phyloP scores from a whole-genome alignment of 2,113 vertebrate species.

The Todiramphus chloris region DNA sequence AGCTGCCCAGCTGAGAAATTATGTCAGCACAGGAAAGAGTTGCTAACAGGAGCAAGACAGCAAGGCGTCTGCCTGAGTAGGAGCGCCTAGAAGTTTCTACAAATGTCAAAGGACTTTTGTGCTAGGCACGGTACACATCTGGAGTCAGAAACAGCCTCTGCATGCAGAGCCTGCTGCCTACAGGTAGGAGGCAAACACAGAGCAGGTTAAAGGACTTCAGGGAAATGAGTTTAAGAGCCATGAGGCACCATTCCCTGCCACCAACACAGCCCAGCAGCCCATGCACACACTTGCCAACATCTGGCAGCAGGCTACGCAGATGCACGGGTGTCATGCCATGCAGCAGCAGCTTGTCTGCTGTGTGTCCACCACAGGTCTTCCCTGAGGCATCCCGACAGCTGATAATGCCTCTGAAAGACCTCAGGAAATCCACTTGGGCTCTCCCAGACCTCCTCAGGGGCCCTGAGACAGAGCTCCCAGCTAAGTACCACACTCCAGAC shows the following conservation, averaged over 20 bases:
- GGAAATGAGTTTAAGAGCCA: not conserved
- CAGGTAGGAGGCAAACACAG: not conserved
- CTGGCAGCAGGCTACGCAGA: not conserved
- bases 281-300: not conserved
- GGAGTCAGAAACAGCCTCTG: not conserved
- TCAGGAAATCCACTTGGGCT: not conserved
- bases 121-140: not conserved
- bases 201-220: not conserved
- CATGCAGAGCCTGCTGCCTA: not conserved
- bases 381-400: not conserved
- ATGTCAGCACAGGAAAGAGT: not conserved
- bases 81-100: not conserved
- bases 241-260: not conserved
- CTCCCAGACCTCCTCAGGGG: not conserved
- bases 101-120: not conserved
- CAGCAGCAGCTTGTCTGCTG: not conserved
- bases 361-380: accelerated
- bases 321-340: accelerated
- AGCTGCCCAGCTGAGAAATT: not conserved
- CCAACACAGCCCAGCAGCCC: not conserved
- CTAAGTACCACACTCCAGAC: not conserved
- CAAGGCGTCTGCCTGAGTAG: not conserved
- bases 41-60: not conserved
- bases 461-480: not conserved
- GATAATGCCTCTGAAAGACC: not conserved